These are phyloP conservation scores for Stegastes partitus DNA, from an alignment of 2,113 vertebrate genomes.

Conservation along the genomic window DNA sequence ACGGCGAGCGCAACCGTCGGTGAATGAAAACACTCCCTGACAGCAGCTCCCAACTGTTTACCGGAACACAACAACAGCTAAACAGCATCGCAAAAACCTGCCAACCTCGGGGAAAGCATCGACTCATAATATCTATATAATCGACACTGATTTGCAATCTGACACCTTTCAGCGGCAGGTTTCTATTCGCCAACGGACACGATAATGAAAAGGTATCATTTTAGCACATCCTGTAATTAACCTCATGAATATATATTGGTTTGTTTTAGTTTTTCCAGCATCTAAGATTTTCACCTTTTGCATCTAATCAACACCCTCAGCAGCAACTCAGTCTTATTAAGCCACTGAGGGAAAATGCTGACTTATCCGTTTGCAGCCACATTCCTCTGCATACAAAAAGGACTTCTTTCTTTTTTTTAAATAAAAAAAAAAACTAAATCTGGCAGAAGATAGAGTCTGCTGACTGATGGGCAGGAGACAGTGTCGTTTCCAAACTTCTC, in stretches of 20 bases:
- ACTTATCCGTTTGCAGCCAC: constrained; percentile 55
- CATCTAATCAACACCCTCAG: constrained; percentile 82
- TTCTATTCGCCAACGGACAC: constrained; percentile 52
- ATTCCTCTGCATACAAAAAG: constrained; percentile 47
- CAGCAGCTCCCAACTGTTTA: constrained; percentile 32
- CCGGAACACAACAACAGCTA: constrained; percentile 35
- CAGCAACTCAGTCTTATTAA: constrained; percentile 65
- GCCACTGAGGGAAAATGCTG: constrained; percentile 69
- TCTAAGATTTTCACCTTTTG: constrained; percentile 80
- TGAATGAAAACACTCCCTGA: constrained; percentile 31
- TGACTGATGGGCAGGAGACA: constrained; percentile 32
- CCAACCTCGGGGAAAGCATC: constrained; percentile 39
- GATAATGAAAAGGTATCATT: constrained; percentile 77
- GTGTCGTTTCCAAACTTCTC: constrained; percentile 60
- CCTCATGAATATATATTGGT: constrained; percentile 86
- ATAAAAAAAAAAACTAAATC: constrained; percentile 45
- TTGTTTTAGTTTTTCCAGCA: constrained; percentile 71
- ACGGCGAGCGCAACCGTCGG: constrained; percentile 18
- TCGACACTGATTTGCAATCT: constrained; percentile 67
- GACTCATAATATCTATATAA: constrained; percentile 65
- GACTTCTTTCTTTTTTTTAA: constrained; percentile 9
- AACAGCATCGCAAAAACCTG: constrained; percentile 44
- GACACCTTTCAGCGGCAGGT: constrained; percentile 61
- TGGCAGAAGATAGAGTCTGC: constrained; percentile 59
- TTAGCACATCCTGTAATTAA: constrained; percentile 81